Evolutionary conservation across 2,888 invertebrate species (phyloP).

Genomic region (Sclerodermus sp.): DNA sequence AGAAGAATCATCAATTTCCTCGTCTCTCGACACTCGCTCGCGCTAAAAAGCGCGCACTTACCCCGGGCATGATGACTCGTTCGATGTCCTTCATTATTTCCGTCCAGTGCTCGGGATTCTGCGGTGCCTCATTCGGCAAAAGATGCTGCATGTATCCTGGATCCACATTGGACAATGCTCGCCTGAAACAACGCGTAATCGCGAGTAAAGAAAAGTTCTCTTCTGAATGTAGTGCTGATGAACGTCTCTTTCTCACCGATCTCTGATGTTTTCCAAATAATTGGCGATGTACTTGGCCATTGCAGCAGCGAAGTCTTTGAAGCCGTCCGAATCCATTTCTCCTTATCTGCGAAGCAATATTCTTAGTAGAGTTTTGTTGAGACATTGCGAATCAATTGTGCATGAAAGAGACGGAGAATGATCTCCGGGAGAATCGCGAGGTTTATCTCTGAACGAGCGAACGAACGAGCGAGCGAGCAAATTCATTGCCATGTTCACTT

Average conservation of each 20-base stretch:
- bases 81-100: slow-evolving; percentile 87
- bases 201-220: too few species aligned
- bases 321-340: slow-evolving; percentile 82
- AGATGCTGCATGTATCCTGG: slow-evolving; percentile 86
- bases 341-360: too few species aligned
- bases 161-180: slow-evolving; percentile 83
- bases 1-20: slow-evolving; percentile 11
- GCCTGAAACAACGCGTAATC: too few species aligned
- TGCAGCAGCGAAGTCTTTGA: slow-evolving; percentile 85
- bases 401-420: too few species aligned
- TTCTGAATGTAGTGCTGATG: too few species aligned
- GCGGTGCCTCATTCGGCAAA: slow-evolving; percentile 83
- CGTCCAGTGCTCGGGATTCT: slow-evolving; percentile 81
- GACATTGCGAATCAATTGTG: too few species aligned
- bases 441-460: too few species aligned
- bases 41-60: slow-evolving; percentile 48
- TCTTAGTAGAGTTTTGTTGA: too few species aligned
- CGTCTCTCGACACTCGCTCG: neutral
- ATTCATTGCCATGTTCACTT: too few species aligned
- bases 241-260: slow-evolving; percentile 65
- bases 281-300: slow-evolving; percentile 94
- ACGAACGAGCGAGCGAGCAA: too few species aligned
- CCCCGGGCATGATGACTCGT: slow-evolving; percentile 88
- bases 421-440: too few species aligned
- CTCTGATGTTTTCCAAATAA: slow-evolving; percentile 91